These are phyloP conservation scores for Fabriciana adippe DNA, from an alignment of 2,888 invertebrate genomes.

Conservation along the genomic window DNA sequence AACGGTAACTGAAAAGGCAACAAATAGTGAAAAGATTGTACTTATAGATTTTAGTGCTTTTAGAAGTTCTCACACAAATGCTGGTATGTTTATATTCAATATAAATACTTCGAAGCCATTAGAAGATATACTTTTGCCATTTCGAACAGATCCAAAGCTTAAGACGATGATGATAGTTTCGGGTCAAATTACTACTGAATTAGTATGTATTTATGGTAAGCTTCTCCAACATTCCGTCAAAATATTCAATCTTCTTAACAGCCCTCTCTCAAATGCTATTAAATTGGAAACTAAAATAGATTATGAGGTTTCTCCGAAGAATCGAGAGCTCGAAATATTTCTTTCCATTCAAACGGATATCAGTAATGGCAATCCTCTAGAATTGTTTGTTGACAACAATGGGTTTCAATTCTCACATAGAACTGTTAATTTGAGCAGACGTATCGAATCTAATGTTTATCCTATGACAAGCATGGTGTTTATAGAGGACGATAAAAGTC, in stretches of 20 bases:
- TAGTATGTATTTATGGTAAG: constrained; percentile 90
- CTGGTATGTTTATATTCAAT: constrained; percentile 98
- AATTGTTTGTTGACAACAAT: constrained; percentile 93
- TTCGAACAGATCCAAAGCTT: constrained; percentile 79
- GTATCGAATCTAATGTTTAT: constrained; percentile 96
- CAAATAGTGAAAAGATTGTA: constrained; percentile 56
- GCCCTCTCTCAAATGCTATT: constrained; percentile 86
- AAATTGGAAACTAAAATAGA: constrained; percentile 91
- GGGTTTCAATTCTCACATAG: constrained; percentile 94
- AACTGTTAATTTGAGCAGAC: constrained; percentile 88
- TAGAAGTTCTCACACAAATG: constrained; percentile 91
- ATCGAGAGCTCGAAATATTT: constrained; percentile 93
- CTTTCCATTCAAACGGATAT: constrained; percentile 94
- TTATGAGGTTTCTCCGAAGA: constrained; percentile 91
- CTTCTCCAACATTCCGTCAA: constrained; percentile 89
- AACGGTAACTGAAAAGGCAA: constrained; percentile 85
- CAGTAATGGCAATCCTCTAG: constrained; percentile 88
- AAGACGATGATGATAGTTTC: constrained; percentile 89
- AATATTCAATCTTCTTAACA: constrained; percentile 87
- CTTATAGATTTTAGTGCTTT: constrained; percentile 91
- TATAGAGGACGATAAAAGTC: constrained; percentile 86
- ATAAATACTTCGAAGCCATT: constrained; percentile 91
- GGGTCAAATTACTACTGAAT: constrained; percentile 91
- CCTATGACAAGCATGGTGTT: constrained; percentile 95
- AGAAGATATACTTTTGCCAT: constrained; percentile 88